These are phyloP conservation scores for Onychomys arenicola DNA, from an alignment of 2,797 vertebrate species.

Conservation along the genomic window DNA sequence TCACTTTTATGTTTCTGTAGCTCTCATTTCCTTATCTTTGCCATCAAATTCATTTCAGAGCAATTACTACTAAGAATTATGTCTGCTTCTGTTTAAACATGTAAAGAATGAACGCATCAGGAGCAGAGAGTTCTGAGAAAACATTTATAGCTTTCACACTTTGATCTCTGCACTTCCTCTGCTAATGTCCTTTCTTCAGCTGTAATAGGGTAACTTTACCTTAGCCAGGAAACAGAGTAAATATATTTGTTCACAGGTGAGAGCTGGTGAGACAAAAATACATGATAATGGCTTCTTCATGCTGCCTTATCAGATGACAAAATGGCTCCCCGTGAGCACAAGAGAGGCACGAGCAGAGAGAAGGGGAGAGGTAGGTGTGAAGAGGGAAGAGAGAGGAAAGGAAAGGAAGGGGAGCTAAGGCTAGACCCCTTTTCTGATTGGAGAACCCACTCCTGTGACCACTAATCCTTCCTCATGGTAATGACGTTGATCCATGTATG, in stretches of 20 bases:
- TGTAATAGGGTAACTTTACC: background rate
- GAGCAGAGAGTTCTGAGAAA: background rate
- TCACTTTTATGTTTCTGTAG: background rate
- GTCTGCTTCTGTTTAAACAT: background rate
- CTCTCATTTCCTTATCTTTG: background rate
- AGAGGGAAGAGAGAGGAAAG: background rate
- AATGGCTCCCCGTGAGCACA: background rate
- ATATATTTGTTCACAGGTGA: background rate
- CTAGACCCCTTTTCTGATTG: background rate
- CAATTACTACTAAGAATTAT: background rate
- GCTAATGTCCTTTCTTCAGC: background rate
- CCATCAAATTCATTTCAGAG: background rate
- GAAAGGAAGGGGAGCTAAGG: no score
- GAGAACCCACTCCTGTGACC: background rate
- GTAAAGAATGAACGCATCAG: background rate
- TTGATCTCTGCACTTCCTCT: background rate
- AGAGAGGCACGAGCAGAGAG: background rate
- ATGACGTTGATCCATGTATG: no score
- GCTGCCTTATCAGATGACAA: background rate
- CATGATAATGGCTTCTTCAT: background rate
- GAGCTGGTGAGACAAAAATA: background rate
- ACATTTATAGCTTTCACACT: background rate
- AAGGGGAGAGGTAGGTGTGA: background rate
- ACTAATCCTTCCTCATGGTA: background rate
- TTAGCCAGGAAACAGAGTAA: background rate